Evolutionary conservation across 2,797 vertebrate species (phyloP).

Genomic region (Oreochromis mossambicus): DNA sequence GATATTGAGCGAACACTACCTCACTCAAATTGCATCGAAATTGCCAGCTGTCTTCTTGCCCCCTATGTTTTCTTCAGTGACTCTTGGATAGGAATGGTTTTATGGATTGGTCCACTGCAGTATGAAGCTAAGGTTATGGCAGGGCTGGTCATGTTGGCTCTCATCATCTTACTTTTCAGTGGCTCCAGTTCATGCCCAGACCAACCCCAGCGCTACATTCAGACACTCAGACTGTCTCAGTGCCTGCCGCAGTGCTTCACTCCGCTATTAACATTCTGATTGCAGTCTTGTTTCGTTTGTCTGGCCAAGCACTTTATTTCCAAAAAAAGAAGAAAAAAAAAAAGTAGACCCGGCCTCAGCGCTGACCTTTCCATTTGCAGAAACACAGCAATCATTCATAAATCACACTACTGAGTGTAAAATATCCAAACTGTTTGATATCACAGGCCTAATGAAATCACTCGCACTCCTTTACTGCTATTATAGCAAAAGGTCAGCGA

Average conservation of each 20-base stretch:
- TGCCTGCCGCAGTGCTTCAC: slow-evolving; percentile 23
- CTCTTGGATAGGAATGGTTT: slow-evolving; percentile 11
- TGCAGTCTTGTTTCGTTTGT: slow-evolving; percentile 57
- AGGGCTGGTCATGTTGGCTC: slow-evolving; percentile 18
- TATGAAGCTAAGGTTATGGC: slow-evolving; percentile 23
- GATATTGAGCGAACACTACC: neutral
- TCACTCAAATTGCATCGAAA: slow-evolving; percentile 15
- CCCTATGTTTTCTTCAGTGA: neutral
- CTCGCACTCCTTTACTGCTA: slow-evolving; percentile 60
- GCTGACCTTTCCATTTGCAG: slow-evolving; percentile 63
- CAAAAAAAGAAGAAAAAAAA: slow-evolving; percentile 7
- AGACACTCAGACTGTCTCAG: slow-evolving; percentile 43
- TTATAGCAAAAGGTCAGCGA: slow-evolving; percentile 68
- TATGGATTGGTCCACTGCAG: slow-evolving; percentile 22
- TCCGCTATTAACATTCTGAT: slow-evolving; percentile 55
- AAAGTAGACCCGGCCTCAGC: slow-evolving; percentile 2
- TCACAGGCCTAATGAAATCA: slow-evolving; percentile 61
- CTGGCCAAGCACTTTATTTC: slow-evolving; percentile 41
- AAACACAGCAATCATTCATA: slow-evolving; percentile 58
- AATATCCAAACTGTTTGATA: slow-evolving; percentile 68
- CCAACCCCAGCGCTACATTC: slow-evolving; percentile 9
- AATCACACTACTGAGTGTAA: slow-evolving; percentile 53
- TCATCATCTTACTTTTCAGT: slow-evolving; percentile 21
- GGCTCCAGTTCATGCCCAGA: slow-evolving; percentile 15
- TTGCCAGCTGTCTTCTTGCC: neutral